Base-by-base conservation (phyloP, 2,888 invertebrate species). In the Drosophila eohydei region DNA sequence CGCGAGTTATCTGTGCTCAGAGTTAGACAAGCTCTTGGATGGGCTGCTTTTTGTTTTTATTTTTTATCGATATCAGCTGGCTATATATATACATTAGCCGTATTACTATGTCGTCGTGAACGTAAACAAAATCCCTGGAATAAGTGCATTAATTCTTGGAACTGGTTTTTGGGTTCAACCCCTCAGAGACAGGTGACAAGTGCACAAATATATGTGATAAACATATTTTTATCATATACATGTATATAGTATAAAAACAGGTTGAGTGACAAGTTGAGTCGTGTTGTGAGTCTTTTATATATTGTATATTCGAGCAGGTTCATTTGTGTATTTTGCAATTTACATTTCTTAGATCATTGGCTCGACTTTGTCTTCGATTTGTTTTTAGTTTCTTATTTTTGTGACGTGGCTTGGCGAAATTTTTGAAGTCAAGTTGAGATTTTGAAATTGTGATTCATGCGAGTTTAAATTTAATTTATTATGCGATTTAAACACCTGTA, bases 281-380 rank as follows among this genome's bases (percentile, higher is more conserved):
- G 67, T 63, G 64, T 41, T 68, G 71, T 67, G 58, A 71, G 74
- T 64, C 26, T 46, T 26, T 46, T 41, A 9, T 50, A 16, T 11
- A 12, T 12, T 12, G 32, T 34, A 50, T 16, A 34, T 40, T 68
- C 36, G 68, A 69, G 67, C 59, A 59, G 26, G 43, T 68, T 67
- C 66, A 57, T 52, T 52, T 71, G 26, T 43, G 62, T 64, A 63
- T 54, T 52, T 78, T 66, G 52, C 66, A 71, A 82, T 80, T 83
- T 81, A 74, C 85, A 88, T 85, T 75, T 85, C 88, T 85, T 74
- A 81, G 77, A 72, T 82, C 86, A 75, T 71, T 85, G 72, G 68
- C 65, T 58, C 58, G 50, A 40, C 57, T 40, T 56, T 26, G 58
- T 58, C 61, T 58, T 69, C 41, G 40, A 12, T 48, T 40, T 43